These are phyloP conservation scores for Oxyteleia sp. DNA, from an alignment of 2,888 invertebrate genomes.

Conservation along the genomic window DNA sequence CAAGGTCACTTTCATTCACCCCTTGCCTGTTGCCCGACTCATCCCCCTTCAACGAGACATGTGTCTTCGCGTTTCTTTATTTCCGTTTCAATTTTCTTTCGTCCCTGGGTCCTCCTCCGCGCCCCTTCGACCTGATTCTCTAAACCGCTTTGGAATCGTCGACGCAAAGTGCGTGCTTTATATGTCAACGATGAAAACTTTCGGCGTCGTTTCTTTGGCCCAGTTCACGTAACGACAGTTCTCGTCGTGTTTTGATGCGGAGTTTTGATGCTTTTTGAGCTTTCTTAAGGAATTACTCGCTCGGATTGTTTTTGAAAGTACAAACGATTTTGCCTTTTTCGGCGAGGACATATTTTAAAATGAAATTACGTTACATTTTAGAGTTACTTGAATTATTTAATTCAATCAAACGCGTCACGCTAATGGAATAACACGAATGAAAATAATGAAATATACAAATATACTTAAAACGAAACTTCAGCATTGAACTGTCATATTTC, in stretches of 20 bases:
- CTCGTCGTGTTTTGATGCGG: no score
- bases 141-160: slow-evolving; percentile 19
- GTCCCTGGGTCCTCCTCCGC: background rate
- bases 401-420: no score
- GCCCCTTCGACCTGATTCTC: slow-evolving; percentile 42
- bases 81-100: slow-evolving; percentile 53
- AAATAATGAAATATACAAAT: no score
- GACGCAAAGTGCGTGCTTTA: slow-evolving; percentile 63
- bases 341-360: no score
- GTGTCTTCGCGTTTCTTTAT: slow-evolving; percentile 65
- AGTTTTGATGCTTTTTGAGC: slow-evolving; percentile 36
- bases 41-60: slow-evolving; percentile 45
- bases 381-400: no score
- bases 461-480: no score
- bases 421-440: no score
- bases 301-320: slow-evolving; percentile 8
- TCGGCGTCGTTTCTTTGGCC: slow-evolving; percentile 64
- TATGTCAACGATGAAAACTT: slow-evolving; percentile 64
- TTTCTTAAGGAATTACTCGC: slow-evolving; percentile 13
- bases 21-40: slow-evolving; percentile 80
- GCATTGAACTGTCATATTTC: no score
- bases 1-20: slow-evolving; percentile 87
- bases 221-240: slow-evolving; percentile 68
- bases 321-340: no score
- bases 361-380: no score